Evolutionary conservation across 2,113 vertebrate species (phyloP).

Genomic region (Leptocoma aspasia): DNA sequence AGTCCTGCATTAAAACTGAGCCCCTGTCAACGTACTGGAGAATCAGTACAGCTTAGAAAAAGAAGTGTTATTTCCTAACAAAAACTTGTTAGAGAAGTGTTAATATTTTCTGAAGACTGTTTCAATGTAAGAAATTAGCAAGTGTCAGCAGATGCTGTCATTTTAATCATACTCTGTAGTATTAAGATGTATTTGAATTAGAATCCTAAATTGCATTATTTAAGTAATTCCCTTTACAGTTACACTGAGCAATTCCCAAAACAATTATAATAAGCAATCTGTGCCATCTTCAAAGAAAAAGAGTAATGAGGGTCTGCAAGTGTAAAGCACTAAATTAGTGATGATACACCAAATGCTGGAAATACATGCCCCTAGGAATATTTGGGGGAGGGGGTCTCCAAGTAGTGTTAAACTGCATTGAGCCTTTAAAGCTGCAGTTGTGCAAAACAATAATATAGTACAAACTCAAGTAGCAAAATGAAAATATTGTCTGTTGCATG

Average conservation of each 20-base stretch:
- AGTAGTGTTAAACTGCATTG: background rate
- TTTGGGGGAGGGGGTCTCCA: background rate
- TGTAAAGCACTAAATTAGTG: background rate
- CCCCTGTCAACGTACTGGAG: too few species aligned
- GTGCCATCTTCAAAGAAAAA: background rate
- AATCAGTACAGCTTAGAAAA: too few species aligned
- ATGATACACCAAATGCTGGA: background rate
- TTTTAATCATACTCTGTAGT: background rate
- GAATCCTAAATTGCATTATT: slow-evolving; percentile 9
- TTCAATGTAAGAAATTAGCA: background rate
- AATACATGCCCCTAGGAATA: background rate
- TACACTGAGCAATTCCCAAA: background rate
- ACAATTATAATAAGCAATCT: background rate
- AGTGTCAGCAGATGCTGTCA: background rate
- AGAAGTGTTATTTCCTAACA: background rate
- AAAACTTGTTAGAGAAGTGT: background rate
- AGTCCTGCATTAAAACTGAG: background rate
- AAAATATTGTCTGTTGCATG: background rate
- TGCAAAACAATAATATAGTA: background rate
- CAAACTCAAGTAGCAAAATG: background rate
- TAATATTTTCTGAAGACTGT: background rate
- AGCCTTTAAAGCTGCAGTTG: background rate
- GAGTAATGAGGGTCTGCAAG: background rate
- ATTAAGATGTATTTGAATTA: background rate
- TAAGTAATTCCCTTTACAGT: background rate